Evolutionary conservation across 2,113 vertebrate species (phyloP).

Genomic region (Bufo bufo): DNA sequence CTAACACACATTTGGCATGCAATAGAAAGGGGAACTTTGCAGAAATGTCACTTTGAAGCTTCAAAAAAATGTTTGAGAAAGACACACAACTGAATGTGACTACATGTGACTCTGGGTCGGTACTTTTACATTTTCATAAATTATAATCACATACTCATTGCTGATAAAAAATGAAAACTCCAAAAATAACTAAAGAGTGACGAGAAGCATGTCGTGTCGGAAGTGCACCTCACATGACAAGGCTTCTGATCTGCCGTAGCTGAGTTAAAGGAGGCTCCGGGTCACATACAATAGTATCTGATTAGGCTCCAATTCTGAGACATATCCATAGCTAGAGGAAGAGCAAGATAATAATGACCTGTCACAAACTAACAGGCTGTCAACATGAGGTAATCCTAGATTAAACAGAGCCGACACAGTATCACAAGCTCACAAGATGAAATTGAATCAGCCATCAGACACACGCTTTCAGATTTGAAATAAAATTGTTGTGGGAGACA

Average conservation of each 20-base stretch:
- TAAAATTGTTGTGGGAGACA: neutral
- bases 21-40: neutral
- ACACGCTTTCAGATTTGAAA: neutral
- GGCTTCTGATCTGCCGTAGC: neutral
- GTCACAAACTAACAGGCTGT: slow-evolving; percentile 55
- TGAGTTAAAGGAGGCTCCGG: slow-evolving; percentile 40
- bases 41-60: neutral
- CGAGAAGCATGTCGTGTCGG: slow-evolving; percentile 11
- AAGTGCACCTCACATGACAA: slow-evolving; percentile 29
- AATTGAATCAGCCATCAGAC: slow-evolving; percentile 38
- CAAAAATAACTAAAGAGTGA: neutral
- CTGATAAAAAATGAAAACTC: neutral
- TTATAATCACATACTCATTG: neutral
- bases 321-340: slow-evolving; percentile 48
- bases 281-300: slow-evolving; percentile 54
- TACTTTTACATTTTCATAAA: neutral
- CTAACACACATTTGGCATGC: neutral
- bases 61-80: neutral
- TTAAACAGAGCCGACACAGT: slow-evolving; percentile 44
- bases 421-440: slow-evolving; percentile 42
- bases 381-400: slow-evolving; percentile 56
- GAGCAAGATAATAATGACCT: slow-evolving; percentile 56
- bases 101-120: neutral
- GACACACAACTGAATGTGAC: neutral
- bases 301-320: slow-evolving; percentile 48